phyloP scores from a whole-genome alignment of 37 sponge, comb jelly and placozoan species.

The Cladorhizidae sp. region DNA sequence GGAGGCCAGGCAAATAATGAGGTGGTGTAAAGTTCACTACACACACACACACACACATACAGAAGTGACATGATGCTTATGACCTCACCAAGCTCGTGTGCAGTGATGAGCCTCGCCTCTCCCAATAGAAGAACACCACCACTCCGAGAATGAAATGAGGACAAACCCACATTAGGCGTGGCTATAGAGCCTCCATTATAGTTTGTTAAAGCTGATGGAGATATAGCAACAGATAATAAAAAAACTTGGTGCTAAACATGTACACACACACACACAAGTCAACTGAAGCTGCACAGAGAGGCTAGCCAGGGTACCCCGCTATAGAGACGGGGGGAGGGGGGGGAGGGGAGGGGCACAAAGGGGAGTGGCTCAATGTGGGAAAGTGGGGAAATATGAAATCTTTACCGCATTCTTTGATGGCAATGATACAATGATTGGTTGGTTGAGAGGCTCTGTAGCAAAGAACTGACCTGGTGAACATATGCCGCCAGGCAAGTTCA shows the following conservation, averaged over 20 bases:
- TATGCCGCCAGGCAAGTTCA: conserved; percentile 46
- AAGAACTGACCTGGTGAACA: conserved; percentile 37
- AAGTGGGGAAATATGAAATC: background rate
- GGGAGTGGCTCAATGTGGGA: too few relatives aligned
- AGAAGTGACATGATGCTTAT: too few relatives aligned
- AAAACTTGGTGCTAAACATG: too few relatives aligned
- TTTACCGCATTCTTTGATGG: background rate
- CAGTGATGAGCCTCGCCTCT: conserved; percentile 29
- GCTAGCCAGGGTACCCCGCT: too few relatives aligned
- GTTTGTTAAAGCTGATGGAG: background rate
- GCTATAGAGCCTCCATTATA: conserved; percentile 2
- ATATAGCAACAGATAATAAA: background rate
- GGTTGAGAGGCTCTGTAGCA: background rate
- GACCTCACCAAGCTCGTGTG: conserved; percentile 34
- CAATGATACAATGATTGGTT: background rate
- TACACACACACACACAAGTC: too few relatives aligned
- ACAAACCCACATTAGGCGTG: conserved; percentile 50
- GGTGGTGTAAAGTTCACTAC: too few relatives aligned
- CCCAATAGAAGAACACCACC: conserved; percentile 18
- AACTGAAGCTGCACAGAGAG: too few relatives aligned
- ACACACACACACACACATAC: too few relatives aligned
- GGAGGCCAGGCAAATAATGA: background rate
- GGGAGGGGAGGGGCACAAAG: too few relatives aligned
- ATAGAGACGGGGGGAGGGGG: too few relatives aligned
- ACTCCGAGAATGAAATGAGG: background rate